Conservation (phyloP, 2,888 invertebrate genomes). For the Napeogenes sylphis region DNA sequence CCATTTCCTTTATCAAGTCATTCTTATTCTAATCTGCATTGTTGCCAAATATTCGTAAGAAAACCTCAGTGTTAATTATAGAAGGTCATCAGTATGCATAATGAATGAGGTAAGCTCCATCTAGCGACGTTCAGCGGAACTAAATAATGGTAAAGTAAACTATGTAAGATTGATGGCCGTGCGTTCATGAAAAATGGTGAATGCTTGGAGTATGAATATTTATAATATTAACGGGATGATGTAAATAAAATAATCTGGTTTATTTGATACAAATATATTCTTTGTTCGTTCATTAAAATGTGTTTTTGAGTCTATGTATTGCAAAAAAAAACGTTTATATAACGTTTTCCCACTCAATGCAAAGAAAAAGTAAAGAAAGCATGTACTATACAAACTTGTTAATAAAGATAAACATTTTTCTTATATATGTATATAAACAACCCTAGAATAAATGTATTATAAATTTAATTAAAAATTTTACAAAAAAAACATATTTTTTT, state of each 20-base stretch:
- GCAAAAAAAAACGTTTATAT: too few relatives aligned
- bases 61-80: constrained; percentile 78
- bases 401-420: too few relatives aligned
- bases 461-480: too few relatives aligned
- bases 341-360: too few relatives aligned
- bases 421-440: too few relatives aligned
- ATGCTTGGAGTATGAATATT: constrained; percentile 17
- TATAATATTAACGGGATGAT: background rate
- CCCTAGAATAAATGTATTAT: too few relatives aligned
- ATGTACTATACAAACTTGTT: too few relatives aligned
- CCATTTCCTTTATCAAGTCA: constrained; percentile 51
- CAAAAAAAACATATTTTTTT: too few relatives aligned
- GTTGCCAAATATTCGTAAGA: constrained; percentile 65
- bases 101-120: constrained; percentile 80
- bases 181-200: constrained; percentile 31
- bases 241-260: background rate
- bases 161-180: constrained; percentile 51
- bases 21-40: constrained; percentile 58
- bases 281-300: background rate
- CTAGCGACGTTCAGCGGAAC: constrained; percentile 60
- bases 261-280: background rate
- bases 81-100: constrained; percentile 87
- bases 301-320: too few relatives aligned
- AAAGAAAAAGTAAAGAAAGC: too few relatives aligned
- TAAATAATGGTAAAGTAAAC: constrained; percentile 46